These are phyloP conservation scores for Spodoptera exigua DNA, from an alignment of 2,888 invertebrate genomes.

Conservation along the genomic window DNA sequence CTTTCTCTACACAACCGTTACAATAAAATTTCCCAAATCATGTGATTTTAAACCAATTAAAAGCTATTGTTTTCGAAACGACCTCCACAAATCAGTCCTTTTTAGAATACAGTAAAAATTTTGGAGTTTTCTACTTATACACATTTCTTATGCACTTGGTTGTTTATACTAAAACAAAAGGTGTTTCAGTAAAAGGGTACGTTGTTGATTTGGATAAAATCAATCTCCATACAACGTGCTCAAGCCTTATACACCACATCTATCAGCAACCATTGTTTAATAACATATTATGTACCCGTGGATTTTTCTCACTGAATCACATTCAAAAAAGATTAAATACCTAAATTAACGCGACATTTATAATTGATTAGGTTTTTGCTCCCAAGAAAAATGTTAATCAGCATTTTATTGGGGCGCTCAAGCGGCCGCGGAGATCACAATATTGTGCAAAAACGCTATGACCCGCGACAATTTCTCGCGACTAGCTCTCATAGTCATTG, in stretches of 20 bases:
- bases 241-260: too few species aligned
- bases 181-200: neutral
- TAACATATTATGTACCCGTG: conserved; percentile 3
- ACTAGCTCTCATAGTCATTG: conserved; percentile 80
- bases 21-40: conserved; percentile 56
- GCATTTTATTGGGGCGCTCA: conserved; percentile 42
- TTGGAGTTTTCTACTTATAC: too few species aligned
- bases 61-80: conserved; percentile 48
- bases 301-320: conserved; percentile 8
- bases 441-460: conserved; percentile 72
- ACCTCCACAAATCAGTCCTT: conserved; percentile 43
- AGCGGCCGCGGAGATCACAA: conserved; percentile 57
- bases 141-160: conserved; percentile 24
- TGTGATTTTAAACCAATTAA: conserved; percentile 62
- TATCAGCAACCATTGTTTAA: conserved; percentile 19
- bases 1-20: conserved; percentile 71
- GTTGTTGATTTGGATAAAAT: too few species aligned
- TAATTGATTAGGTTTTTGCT: conserved; percentile 49
- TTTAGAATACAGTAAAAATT: conserved; percentile 33
- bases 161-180: conserved; percentile 14
- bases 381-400: conserved; percentile 51
- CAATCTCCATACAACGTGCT: too few species aligned
- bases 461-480: conserved; percentile 76
- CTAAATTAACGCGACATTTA: conserved; percentile 48
- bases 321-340: conserved; percentile 34